These are phyloP conservation scores for Hypomesus transpacificus DNA, from an alignment of 2,113 vertebrate species.

Conservation along the genomic window DNA sequence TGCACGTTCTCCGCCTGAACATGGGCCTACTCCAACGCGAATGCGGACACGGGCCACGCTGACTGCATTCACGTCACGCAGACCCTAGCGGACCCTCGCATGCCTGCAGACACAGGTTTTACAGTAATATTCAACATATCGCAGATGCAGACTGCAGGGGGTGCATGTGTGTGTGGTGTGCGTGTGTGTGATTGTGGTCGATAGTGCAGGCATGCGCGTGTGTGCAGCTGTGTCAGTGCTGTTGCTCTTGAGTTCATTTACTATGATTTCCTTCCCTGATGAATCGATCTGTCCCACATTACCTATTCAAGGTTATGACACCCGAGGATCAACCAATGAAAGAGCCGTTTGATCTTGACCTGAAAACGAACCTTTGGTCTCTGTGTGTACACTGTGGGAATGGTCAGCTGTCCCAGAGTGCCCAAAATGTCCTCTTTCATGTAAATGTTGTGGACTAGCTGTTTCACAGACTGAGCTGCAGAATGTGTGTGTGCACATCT, in stretches of 20 bases:
- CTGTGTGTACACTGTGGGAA: neutral
- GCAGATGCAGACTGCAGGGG: neutral
- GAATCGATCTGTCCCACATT: constrained; percentile 50
- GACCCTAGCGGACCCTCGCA: too few relatives aligned
- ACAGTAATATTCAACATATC: too few relatives aligned
- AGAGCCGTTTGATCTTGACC: constrained; percentile 53
- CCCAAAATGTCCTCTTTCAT: too few relatives aligned
- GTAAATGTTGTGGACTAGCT: too few relatives aligned
- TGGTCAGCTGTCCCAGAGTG: too few relatives aligned
- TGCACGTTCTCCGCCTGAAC: too few relatives aligned
- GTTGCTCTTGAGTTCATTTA: constrained; percentile 26
- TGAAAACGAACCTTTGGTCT: constrained; percentile 25
- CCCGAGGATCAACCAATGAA: constrained; percentile 44
- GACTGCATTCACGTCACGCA: too few relatives aligned
- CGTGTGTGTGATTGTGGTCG: neutral
- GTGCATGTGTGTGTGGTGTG: neutral
- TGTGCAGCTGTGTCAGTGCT: constrained; percentile 7
- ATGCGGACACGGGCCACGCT: too few relatives aligned
- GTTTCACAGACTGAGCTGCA: too few relatives aligned
- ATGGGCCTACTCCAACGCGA: too few relatives aligned
- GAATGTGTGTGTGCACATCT: neutral
- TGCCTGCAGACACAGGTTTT: too few relatives aligned
- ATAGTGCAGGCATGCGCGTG: neutral
- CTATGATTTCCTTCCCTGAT: constrained; percentile 35
- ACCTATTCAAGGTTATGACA: constrained; percentile 54